Percentiles rank a stretch among this genome's conserved stretches.
Evolutionary conservation across 1,140 invertebrate species (phyloP).

Genomic region (Galleria mellonella): DNA sequence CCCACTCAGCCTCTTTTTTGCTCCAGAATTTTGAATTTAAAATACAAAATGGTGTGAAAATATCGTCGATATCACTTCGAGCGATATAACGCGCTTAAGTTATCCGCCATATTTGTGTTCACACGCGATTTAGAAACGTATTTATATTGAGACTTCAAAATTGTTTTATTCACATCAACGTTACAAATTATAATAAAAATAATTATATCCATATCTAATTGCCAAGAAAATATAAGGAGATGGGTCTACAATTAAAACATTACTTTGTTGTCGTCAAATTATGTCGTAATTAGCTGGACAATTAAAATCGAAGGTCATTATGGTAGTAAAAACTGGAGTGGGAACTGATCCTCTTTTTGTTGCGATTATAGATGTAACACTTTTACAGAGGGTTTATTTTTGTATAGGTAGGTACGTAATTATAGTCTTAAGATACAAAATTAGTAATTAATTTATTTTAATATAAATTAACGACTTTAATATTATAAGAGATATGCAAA

Average conservation of each 20-base stretch:
- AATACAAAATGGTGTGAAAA: slow-evolving; percentile 48
- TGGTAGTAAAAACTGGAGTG: slow-evolving; percentile 49
- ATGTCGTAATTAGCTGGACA: slow-evolving; percentile 53
- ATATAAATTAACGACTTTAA: too few species aligned
- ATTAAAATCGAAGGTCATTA: slow-evolving; percentile 64
- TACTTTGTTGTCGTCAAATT: slow-evolving; percentile 55
- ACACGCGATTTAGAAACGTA: slow-evolving; percentile 28
- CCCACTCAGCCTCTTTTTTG: slow-evolving; percentile 45
- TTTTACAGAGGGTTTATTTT: not conserved
- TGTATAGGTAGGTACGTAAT: not conserved
- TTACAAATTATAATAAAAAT: slow-evolving; percentile 37
- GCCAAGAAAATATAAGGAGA: slow-evolving; percentile 40
- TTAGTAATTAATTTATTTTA: too few species aligned
- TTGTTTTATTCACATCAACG: too few species aligned
- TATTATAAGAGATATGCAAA: too few species aligned
- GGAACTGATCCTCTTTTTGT: slow-evolving; percentile 50
- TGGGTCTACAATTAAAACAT: slow-evolving; percentile 64
- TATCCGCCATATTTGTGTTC: slow-evolving; percentile 3
- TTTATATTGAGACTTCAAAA: slow-evolving; percentile 13
- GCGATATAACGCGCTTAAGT: not conserved
- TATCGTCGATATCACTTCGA: slow-evolving; percentile 22
- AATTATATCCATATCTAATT: slow-evolving; percentile 50
- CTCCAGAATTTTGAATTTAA: slow-evolving; percentile 48
- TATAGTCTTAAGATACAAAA: too few species aligned
- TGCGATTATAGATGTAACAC: slow-evolving; percentile 23